phyloP scores from a whole-genome alignment of 1,140 invertebrate genomes.

The Galleria mellonella region DNA sequence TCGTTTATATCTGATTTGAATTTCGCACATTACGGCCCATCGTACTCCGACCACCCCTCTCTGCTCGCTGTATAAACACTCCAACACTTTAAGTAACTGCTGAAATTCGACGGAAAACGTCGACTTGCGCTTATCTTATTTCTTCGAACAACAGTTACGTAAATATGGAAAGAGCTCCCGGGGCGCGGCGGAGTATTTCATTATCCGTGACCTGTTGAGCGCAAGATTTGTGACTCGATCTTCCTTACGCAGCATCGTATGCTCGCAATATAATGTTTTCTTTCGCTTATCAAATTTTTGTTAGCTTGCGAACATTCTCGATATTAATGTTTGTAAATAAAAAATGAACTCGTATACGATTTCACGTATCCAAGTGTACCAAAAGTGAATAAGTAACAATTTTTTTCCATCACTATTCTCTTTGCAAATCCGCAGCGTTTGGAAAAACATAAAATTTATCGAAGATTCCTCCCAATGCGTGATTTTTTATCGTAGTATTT shows the following conservation, averaged over 20 bases:
- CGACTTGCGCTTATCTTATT: constrained; percentile 41
- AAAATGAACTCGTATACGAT: no score
- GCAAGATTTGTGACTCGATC: constrained; percentile 56
- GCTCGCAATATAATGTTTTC: constrained; percentile 20
- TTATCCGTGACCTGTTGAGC: constrained; percentile 66
- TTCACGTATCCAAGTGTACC: no score
- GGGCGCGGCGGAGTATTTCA: constrained; percentile 51
- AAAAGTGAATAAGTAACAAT: no score
- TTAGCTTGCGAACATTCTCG: constrained; percentile 4
- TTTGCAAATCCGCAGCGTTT: constrained; percentile 5
- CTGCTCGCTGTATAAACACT: constrained; percentile 39
- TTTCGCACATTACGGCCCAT: constrained; percentile 45
- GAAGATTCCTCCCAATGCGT: neutral
- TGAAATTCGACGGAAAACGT: constrained; percentile 42
- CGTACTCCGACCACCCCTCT: constrained; percentile 12
- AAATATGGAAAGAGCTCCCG: constrained; percentile 54
- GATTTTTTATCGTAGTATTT: constrained; percentile 32
- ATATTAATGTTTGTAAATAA: neutral
- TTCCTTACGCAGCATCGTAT: constrained; percentile 34
- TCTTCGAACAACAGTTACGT: constrained; percentile 51
- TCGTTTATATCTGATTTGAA: constrained; percentile 57
- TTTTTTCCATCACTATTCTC: no score
- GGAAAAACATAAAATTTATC: constrained; percentile 5
- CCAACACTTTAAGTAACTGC: constrained; percentile 33
- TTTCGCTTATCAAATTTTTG: constrained; percentile 34